These are phyloP conservation scores for Epizoanthus rinbou DNA, from an alignment of 92 coral and sea anemone genomes.

Conservation along the genomic window DNA sequence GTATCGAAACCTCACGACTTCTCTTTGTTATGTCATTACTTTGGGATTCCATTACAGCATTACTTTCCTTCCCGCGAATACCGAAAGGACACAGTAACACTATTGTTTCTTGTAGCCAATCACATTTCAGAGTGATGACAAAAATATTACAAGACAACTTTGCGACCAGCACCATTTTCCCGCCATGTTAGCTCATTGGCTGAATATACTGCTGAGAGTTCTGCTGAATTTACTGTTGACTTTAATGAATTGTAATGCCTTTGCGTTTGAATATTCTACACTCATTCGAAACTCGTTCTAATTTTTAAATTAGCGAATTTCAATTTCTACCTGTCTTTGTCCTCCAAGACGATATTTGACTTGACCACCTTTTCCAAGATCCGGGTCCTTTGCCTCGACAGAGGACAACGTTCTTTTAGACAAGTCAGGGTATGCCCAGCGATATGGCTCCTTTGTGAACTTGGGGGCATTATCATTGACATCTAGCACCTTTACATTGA, in stretches of 20 bases:
- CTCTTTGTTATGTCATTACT: no score
- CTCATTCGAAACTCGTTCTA: no score
- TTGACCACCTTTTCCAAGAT: slow-evolving; percentile 73
- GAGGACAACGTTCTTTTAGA: slow-evolving; percentile 54
- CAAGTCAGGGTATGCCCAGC: slow-evolving; percentile 41
- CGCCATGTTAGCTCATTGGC: no score
- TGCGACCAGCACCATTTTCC: no score
- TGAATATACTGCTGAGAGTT: no score
- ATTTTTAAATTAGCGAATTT: not conserved
- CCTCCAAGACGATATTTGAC: slow-evolving; percentile 77
- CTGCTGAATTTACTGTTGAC: not conserved
- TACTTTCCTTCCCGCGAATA: no score
- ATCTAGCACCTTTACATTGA: slow-evolving; percentile 74
- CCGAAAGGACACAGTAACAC: no score
- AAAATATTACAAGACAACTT: no score
- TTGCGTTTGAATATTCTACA: not conserved
- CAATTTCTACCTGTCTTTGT: slow-evolving; percentile 72
- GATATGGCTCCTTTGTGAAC: slow-evolving; percentile 32
- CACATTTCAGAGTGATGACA: no score
- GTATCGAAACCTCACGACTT: no score
- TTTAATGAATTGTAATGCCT: not conserved
- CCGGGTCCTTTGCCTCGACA: slow-evolving; percentile 79
- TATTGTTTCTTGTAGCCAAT: no score
- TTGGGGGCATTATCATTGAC: slow-evolving; percentile 89
- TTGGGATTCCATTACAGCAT: no score